Evolutionary conservation across 2,113 vertebrate species (phyloP).

Genomic region (Platanista minor): DNA sequence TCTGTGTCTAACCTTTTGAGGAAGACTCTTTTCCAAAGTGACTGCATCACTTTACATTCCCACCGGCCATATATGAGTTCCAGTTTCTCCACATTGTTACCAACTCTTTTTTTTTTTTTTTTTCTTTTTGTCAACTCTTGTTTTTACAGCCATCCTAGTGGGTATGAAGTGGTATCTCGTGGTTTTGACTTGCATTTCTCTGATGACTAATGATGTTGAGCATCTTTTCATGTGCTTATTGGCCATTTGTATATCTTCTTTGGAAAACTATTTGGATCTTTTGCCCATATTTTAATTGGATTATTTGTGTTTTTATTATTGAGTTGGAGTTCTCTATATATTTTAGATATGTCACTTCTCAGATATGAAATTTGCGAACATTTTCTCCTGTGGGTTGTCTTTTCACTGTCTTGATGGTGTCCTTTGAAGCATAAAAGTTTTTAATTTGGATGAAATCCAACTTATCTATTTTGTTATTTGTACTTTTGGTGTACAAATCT

Average conservation of each 20-base stretch:
- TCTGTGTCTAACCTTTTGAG: background rate
- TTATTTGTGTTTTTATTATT: background rate
- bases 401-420: background rate
- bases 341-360: background rate
- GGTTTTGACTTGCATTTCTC: background rate
- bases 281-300: background rate
- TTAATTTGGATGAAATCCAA: background rate
- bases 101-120: background rate
- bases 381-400: background rate
- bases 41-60: background rate
- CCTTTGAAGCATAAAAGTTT: background rate
- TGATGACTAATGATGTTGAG: background rate
- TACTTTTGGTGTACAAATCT: background rate
- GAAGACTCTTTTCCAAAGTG: background rate
- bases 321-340: background rate
- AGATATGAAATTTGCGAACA: background rate
- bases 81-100: background rate
- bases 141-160: background rate
- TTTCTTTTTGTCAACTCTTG: background rate
- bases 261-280: background rate
- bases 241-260: background rate
- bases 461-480: background rate
- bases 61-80: background rate
- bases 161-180: background rate
- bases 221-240: background rate